These are phyloP conservation scores for Eudasyphora cyanicolor DNA, from an alignment of 2,888 invertebrate genomes.

Conservation along the genomic window DNA sequence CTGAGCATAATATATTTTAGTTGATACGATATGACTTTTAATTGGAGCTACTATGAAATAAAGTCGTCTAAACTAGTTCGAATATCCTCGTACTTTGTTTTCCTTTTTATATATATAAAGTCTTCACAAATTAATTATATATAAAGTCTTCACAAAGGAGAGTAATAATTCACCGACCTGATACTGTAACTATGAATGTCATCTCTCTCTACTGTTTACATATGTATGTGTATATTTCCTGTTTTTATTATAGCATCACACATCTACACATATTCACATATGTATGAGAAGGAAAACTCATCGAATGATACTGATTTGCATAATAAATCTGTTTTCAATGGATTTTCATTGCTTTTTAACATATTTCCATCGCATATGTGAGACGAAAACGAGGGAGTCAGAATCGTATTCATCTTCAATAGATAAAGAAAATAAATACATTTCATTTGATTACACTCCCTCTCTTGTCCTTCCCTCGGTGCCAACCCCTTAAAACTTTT, in stretches of 20 bases:
- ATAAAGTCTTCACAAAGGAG: too few species aligned
- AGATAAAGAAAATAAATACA: constrained; percentile 18
- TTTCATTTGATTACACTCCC: constrained; percentile 13
- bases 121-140: too few species aligned
- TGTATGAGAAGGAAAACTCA: constrained; percentile 30
- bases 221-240: background rate
- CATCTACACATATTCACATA: background rate
- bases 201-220: too few species aligned
- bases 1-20: too few species aligned
- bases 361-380: constrained; percentile 51
- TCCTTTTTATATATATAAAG: too few species aligned
- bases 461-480: background rate
- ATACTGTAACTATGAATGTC: background rate
- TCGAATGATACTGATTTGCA: constrained; percentile 65
- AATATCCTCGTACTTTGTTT: too few species aligned
- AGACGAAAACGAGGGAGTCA: background rate
- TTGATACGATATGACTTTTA: too few species aligned
- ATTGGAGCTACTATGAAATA: too few species aligned
- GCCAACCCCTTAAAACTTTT: background rate
- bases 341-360: constrained; percentile 63
- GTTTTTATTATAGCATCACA: background rate
- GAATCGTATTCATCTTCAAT: background rate
- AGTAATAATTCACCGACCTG: background rate
- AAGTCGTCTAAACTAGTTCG: too few species aligned
- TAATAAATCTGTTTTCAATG: constrained; percentile 68